Conservation (phyloP, 2,888 invertebrate species). For the Diabrotica balteata region DNA sequence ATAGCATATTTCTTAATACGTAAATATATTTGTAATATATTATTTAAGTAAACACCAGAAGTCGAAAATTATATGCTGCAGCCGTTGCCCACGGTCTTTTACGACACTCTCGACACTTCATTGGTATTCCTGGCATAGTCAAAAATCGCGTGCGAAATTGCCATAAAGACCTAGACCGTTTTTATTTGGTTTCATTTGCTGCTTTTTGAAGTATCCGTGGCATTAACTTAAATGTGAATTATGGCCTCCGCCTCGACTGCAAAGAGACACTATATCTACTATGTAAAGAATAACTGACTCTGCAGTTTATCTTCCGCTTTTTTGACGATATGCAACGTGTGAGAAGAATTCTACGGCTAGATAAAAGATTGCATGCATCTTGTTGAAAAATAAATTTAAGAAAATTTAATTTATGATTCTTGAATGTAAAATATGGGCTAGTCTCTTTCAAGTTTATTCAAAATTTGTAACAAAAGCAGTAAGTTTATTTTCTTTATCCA, state of each 20-base stretch:
- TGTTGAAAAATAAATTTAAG: not conserved
- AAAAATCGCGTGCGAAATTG: constrained; percentile 20
- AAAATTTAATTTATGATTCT: not conserved
- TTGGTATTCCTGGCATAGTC: constrained; percentile 15
- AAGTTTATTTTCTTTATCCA: too few species aligned
- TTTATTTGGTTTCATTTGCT: constrained; percentile 26
- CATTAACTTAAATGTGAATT: constrained; percentile 31
- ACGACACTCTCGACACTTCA: constrained; percentile 4
- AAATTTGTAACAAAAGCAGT: not conserved
- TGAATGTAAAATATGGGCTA: not conserved
- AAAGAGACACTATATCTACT: constrained; percentile 16
- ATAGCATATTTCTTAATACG: too few species aligned
- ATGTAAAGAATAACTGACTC: constrained; percentile 10
- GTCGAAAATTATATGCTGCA: too few species aligned
- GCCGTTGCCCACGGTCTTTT: too few species aligned
- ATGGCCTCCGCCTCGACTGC: constrained; percentile 19
- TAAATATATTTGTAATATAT: too few species aligned
- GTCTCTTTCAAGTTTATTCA: not conserved
- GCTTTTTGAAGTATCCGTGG: constrained; percentile 20
- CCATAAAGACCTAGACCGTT: constrained; percentile 17
- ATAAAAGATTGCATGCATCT: not conserved
- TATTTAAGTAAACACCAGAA: too few species aligned
- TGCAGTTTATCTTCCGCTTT: constrained; percentile 4
- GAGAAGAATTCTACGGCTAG: not conserved
- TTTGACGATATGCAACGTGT: constrained; percentile 19